These are phyloP conservation scores for Cydia strobilella DNA, from an alignment of 1,140 invertebrate genomes.

Conservation along the genomic window DNA sequence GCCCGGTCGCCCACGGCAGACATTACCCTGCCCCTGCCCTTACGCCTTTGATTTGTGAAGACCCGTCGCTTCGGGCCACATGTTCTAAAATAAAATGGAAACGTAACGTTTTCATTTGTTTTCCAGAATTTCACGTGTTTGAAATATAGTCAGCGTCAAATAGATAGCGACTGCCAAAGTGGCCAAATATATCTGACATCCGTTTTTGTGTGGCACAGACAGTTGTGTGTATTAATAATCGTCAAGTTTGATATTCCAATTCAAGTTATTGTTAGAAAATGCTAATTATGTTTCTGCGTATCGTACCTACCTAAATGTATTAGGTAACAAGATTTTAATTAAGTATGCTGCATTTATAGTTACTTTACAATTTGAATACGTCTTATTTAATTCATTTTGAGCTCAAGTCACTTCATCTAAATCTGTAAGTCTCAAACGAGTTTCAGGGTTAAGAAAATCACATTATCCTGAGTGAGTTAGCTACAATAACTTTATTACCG, in stretches of 20 bases:
- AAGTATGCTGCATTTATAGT: background rate
- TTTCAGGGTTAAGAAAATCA: conserved; percentile 3
- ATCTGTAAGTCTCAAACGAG: background rate
- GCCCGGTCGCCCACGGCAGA: conserved; percentile 43
- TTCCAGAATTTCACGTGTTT: too few relatives aligned
- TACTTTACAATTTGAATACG: background rate
- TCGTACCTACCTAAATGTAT: too few relatives aligned
- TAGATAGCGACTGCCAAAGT: too few relatives aligned
- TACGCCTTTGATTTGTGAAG: conserved; percentile 68
- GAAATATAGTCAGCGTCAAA: too few relatives aligned
- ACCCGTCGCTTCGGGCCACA: conserved; percentile 3
- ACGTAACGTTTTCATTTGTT: background rate
- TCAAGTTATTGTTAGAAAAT: too few relatives aligned
- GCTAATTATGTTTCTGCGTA: too few relatives aligned
- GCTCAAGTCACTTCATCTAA: background rate
- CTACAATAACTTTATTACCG: background rate
- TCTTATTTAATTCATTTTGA: background rate
- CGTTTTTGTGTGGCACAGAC: too few relatives aligned
- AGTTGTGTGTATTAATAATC: too few relatives aligned
- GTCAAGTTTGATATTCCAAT: too few relatives aligned
- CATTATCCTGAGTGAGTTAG: background rate
- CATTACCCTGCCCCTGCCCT: conserved; percentile 63
- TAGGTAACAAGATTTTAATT: too few relatives aligned
- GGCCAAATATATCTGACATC: too few relatives aligned
- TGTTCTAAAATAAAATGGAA: background rate